These are phyloP conservation scores for Nannospalax galili DNA, from an alignment of 2,113 vertebrate genomes.

Conservation along the genomic window DNA sequence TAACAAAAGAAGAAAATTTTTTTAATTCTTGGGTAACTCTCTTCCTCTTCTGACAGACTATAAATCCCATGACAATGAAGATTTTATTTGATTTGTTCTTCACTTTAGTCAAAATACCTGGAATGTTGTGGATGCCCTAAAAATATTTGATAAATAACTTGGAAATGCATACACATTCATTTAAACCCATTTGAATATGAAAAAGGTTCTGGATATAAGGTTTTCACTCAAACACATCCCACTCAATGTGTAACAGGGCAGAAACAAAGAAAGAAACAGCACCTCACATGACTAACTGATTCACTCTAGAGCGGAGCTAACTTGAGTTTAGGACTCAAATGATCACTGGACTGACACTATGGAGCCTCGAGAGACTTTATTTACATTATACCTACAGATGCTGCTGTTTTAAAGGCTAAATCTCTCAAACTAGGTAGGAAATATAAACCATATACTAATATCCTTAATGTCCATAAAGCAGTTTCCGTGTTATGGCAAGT, in stretches of 20 bases:
- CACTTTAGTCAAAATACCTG: not conserved
- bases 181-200: not conserved
- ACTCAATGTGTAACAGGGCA: not conserved
- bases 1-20: not conserved
- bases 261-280: not conserved
- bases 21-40: not conserved
- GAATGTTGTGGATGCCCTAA: not conserved
- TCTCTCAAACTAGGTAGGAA: not conserved
- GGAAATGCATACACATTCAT: not conserved
- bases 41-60: not conserved
- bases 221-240: not conserved
- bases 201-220: not conserved
- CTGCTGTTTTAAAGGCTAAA: not conserved
- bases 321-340: not conserved
- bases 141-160: slow-evolving; percentile 28
- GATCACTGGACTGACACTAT: not conserved
- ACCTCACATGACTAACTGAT: not conserved
- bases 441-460: not conserved
- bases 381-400: not conserved
- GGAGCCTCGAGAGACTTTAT: not conserved
- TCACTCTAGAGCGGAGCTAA: not conserved
- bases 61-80: not conserved
- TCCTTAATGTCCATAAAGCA: not conserved
- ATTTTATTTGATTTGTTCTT: not conserved
- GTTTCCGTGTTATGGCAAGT: not conserved